Conservation (phyloP, 1,140 invertebrate genomes). For the Euwallacea fornicatus region DNA sequence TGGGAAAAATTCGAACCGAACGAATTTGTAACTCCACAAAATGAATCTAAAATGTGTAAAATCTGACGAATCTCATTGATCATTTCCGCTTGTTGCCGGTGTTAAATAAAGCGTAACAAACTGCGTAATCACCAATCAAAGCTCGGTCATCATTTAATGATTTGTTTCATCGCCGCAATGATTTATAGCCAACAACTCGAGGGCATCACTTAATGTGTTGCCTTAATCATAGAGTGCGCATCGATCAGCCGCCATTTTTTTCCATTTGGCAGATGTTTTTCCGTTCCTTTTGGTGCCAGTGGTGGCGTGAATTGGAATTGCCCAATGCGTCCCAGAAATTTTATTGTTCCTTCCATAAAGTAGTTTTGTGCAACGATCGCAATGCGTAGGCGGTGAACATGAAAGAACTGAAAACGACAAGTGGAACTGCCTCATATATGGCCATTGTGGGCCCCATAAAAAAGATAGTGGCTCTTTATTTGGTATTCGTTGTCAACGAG, state of each 20-base stretch:
- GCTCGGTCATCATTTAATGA: no score
- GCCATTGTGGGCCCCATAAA: slow-evolving; percentile 24
- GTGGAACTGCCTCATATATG: slow-evolving; percentile 30
- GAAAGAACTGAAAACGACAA: slow-evolving; percentile 33
- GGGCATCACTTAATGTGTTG: slow-evolving; percentile 16
- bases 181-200: no score
- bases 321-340: slow-evolving; percentile 1
- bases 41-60: no score
- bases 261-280: slow-evolving; percentile 14
- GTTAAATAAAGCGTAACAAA: no score
- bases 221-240: slow-evolving; percentile 8
- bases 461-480: slow-evolving; percentile 33
- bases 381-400: slow-evolving; percentile 29
- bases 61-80: no score
- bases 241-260: slow-evolving; percentile 6
- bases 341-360: slow-evolving; percentile 21
- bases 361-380: slow-evolving; percentile 18
- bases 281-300: not conserved
- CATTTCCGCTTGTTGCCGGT: no score
- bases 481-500: slow-evolving; percentile 30
- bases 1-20: no score
- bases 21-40: no score
- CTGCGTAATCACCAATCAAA: no score
- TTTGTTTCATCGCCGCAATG: no score
- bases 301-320: not conserved